phyloP scores from a whole-genome alignment of 2,797 vertebrate species.

The Cirrhinus molitorella region DNA sequence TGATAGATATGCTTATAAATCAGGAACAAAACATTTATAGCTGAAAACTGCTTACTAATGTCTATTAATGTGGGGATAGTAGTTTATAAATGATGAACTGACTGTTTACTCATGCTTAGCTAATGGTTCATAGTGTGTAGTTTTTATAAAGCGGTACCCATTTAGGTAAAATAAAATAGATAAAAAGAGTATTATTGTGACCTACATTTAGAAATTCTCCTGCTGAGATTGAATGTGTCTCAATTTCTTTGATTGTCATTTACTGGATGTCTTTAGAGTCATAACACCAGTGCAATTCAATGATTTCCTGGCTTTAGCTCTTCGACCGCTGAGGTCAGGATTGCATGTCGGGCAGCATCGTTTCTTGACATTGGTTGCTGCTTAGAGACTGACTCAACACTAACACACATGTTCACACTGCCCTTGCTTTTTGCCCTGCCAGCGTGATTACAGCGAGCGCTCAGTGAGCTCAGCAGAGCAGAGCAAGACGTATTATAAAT shows the following conservation, averaged over 20 bases:
- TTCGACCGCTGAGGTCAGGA: conserved; percentile 33
- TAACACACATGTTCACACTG: conserved; percentile 42
- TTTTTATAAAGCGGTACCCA: too few species aligned
- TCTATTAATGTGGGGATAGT: too few species aligned
- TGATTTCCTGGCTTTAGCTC: conserved; percentile 3
- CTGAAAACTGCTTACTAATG: too few species aligned
- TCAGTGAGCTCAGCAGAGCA: conserved; percentile 62
- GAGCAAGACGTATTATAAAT: conserved; percentile 68
- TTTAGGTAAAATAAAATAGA: too few species aligned
- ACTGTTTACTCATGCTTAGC: too few species aligned
- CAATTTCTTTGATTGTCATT: neutral
- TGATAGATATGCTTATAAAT: too few species aligned
- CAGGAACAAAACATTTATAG: too few species aligned
- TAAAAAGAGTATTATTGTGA: too few species aligned
- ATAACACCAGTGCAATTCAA: neutral
- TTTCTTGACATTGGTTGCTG: conserved; percentile 25
- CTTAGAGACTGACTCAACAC: conserved; percentile 7
- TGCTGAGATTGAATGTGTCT: neutral
- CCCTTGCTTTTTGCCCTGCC: conserved; percentile 62
- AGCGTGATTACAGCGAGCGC: conserved; percentile 55
- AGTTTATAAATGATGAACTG: too few species aligned
- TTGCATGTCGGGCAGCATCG: conserved; percentile 8
- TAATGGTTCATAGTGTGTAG: too few species aligned
- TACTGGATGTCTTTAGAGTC: conserved; percentile 10
- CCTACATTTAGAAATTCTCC: neutral